These are phyloP conservation scores for Volucella inflata DNA, from an alignment of 2,888 invertebrate species.

Conservation along the genomic window DNA sequence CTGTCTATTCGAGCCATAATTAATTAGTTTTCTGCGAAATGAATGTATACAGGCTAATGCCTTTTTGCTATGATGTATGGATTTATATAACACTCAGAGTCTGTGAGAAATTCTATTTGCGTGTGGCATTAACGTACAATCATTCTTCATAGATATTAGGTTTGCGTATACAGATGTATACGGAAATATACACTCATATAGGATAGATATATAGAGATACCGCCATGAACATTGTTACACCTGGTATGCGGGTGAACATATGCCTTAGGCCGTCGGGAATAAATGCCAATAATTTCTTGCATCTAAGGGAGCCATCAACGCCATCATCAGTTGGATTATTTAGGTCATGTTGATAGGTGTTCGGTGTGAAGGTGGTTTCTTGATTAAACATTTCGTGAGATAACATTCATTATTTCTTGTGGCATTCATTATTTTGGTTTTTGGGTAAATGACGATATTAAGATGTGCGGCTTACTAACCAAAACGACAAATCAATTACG, in stretches of 20 bases:
- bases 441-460: conserved; percentile 7
- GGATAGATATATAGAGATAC: too few species aligned
- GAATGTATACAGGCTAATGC: conserved; percentile 9
- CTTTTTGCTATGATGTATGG: conserved; percentile 14
- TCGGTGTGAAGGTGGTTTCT: background rate
- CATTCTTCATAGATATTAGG: background rate
- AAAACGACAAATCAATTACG: background rate
- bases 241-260: conserved; percentile 1
- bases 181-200: background rate
- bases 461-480: background rate
- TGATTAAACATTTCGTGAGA: conserved; percentile 19
- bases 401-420: conserved; percentile 23
- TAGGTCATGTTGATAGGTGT: conserved; percentile 5
- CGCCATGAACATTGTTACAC: background rate
- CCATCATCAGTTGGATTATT: background rate
- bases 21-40: conserved; percentile 31
- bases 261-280: conserved; percentile 11
- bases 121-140: conserved; percentile 8
- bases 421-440: conserved; percentile 16
- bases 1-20: conserved; percentile 11
- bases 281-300: conserved; percentile 19
- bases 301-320: conserved; percentile 5
- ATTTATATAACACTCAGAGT: background rate
- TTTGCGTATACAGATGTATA: background rate
- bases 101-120: conserved; percentile 11